A percentile compares a stretch with the other conserved stretches of the same genome.
These are phyloP conservation scores for Rhinichthys osculus DNA, from an alignment of 2,797 vertebrate species.

Conservation along the genomic window DNA sequence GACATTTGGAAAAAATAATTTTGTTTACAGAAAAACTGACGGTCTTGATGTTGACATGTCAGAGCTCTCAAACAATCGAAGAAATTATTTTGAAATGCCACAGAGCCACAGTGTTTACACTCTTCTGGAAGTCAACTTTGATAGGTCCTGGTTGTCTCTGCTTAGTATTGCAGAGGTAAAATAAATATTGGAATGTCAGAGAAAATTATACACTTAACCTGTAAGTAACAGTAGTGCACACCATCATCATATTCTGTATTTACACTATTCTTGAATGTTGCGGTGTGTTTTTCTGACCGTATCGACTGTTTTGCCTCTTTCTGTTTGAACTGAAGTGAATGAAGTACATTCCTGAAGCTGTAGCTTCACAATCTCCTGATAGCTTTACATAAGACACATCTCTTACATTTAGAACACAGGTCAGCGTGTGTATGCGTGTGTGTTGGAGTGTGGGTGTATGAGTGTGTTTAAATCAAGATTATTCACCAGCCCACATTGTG, in stretches of 20 bases:
- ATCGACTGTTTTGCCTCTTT: background rate
- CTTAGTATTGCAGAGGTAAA: background rate
- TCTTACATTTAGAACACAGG: slow-evolving; percentile 50
- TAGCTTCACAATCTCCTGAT: slow-evolving; percentile 62
- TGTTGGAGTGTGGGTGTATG: slow-evolving; percentile 49
- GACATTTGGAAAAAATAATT: background rate
- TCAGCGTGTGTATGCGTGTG: slow-evolving; percentile 53
- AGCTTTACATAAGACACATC: slow-evolving; percentile 62
- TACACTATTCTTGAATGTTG: background rate
- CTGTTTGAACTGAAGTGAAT: slow-evolving; percentile 58
- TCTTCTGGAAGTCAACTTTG: slow-evolving; percentile 1
- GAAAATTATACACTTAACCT: slow-evolving; percentile 20
- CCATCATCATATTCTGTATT: slow-evolving; percentile 31
- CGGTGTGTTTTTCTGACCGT: background rate
- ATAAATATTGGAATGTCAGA: slow-evolving; percentile 8
- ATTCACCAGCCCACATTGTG: slow-evolving; percentile 63
- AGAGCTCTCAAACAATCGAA: background rate
- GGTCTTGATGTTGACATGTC: background rate
- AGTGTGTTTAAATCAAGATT: slow-evolving; percentile 51
- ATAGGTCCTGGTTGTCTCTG: background rate
- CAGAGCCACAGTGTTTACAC: background rate
- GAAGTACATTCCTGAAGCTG: slow-evolving; percentile 65
- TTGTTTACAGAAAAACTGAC: background rate
- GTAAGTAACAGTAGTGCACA: slow-evolving; percentile 48
- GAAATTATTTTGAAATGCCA: background rate